Percentiles rank a stretch among this genome's conserved stretches.
These are phyloP conservation scores for Watsonalla cultraria DNA, from an alignment of 2,888 invertebrate genomes.

Conservation along the genomic window DNA sequence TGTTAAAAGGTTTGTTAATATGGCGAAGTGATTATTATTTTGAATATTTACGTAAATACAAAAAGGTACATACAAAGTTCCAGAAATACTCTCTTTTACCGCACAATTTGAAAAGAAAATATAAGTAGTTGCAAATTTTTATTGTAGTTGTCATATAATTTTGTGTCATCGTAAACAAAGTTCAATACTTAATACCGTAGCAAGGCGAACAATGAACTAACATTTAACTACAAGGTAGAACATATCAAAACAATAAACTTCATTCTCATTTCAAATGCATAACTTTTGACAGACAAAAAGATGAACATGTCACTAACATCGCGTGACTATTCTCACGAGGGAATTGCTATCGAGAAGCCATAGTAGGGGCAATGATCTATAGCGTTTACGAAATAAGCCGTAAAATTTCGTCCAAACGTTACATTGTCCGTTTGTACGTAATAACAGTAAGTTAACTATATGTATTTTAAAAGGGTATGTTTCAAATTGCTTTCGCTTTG, in stretches of 20 bases:
- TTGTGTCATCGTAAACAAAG: background rate
- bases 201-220: too few species aligned
- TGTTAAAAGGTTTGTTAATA: too few species aligned
- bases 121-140: too few species aligned
- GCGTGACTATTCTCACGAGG: constrained; percentile 32
- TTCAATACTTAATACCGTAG: background rate
- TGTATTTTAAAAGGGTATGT: background rate
- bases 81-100: too few species aligned
- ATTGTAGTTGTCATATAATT: too few species aligned
- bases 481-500: background rate
- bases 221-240: background rate
- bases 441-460: constrained; percentile 13
- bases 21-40: too few species aligned
- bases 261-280: constrained; percentile 1
- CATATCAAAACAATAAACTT: constrained; percentile 1
- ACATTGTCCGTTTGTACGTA: constrained; percentile 34
- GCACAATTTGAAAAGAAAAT: too few species aligned
- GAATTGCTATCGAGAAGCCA: constrained; percentile 21
- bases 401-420: constrained; percentile 59
- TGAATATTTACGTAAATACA: too few species aligned
- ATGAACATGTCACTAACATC: constrained; percentile 17
- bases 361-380: constrained; percentile 62
- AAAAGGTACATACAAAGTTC: too few species aligned
- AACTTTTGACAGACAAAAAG: background rate
- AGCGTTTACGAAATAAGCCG: constrained; percentile 64